Evolutionary conservation across 35 echinoderm and acorn worm species (phyloP).

Genomic region (Diadema setosum): DNA sequence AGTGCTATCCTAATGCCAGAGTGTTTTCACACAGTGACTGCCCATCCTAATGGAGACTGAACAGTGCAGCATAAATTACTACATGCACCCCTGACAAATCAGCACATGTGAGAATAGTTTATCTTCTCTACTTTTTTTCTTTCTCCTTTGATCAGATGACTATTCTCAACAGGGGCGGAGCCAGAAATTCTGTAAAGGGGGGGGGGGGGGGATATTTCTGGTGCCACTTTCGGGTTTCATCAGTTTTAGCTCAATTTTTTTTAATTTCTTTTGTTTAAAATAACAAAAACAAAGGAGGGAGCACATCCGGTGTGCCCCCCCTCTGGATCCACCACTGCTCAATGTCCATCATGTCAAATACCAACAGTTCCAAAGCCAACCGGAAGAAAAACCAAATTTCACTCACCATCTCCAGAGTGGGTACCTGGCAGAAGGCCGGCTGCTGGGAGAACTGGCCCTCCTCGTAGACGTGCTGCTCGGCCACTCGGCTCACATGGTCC

Average conservation of each 20-base stretch:
- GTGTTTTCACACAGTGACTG: no score
- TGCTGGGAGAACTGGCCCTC: slow-evolving; percentile 62
- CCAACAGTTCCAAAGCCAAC: not conserved
- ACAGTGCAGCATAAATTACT: no score
- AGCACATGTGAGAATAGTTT: no score
- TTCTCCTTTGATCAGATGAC: no score
- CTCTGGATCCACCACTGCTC: not conserved
- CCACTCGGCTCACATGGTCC: slow-evolving; percentile 76
- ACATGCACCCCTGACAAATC: no score
- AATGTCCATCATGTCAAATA: not conserved
- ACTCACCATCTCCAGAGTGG: slow-evolving; percentile 53
- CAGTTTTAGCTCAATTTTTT: not conserved
- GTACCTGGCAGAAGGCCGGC: slow-evolving; percentile 77
- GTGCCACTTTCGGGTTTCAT: not conserved
- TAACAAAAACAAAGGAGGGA: no score
- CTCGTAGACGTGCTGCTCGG: slow-evolving; percentile 66
- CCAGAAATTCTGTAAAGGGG: no score
- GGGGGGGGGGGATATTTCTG: no score
- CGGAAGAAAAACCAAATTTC: not conserved
- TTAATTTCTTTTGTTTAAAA: not conserved
- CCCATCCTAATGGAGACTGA: no score
- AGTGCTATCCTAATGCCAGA: no score
- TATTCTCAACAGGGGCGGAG: no score
- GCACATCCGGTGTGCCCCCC: not conserved
- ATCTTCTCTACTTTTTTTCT: no score